Conservation (phyloP, 92 coral and sea anemone genomes). For the Palythoa grandis region DNA sequence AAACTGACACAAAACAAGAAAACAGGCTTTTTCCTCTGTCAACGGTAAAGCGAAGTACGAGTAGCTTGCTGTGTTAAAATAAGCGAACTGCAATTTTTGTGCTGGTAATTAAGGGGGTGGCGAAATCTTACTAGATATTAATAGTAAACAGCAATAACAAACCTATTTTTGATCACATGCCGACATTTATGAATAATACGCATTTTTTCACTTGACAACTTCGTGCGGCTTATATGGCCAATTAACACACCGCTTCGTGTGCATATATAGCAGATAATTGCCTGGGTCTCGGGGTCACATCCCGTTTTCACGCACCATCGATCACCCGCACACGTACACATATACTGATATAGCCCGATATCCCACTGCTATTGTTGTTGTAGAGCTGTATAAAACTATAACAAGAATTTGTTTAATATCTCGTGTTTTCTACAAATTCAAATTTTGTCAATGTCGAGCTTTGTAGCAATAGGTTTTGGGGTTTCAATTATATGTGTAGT, state of each 20-base stretch:
- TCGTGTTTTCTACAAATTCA: not conserved
- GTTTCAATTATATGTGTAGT: too few species aligned
- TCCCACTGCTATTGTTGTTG: not conserved
- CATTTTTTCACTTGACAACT: conserved; percentile 43
- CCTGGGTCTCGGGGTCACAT: conserved; percentile 33
- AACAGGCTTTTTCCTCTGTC: not conserved
- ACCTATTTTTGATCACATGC: conserved; percentile 47
- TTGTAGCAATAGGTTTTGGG: too few species aligned
- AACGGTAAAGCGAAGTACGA: not conserved
- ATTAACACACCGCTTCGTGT: conserved; percentile 31
- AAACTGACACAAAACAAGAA: conserved; percentile 12
- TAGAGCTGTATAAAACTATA: not conserved
- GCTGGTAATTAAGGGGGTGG: conserved; percentile 7
- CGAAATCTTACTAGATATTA: conserved; percentile 42
- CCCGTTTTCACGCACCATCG: conserved; percentile 7
- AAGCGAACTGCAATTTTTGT: not conserved
- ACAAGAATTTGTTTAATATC: not conserved
- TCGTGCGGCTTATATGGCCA: conserved; percentile 32
- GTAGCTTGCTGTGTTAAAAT: not conserved
- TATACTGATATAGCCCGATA: too few species aligned
- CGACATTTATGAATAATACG: conserved; percentile 47
- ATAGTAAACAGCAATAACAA: conserved; percentile 36
- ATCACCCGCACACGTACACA: conserved; percentile 5
- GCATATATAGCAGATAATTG: conserved; percentile 40
- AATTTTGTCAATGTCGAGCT: too few species aligned